A percentile compares a stretch with the other conserved stretches of the same genome.
These are phyloP conservation scores for Morpho helenor DNA, from an alignment of 2,888 invertebrate species.

Conservation along the genomic window DNA sequence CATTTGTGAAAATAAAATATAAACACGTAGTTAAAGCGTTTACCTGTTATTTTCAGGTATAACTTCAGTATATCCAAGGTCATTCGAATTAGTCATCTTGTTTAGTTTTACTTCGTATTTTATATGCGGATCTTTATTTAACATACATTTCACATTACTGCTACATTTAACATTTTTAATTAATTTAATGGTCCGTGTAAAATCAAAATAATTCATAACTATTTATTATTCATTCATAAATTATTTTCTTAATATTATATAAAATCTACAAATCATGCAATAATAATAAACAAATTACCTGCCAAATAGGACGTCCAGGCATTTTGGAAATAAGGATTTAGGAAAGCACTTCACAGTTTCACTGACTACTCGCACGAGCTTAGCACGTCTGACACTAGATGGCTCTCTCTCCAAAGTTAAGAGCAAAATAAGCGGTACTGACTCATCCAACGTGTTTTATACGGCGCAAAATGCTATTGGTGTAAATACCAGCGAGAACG, in stretches of 20 bases:
- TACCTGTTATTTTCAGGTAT: slow-evolving; percentile 49
- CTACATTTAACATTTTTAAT: background rate
- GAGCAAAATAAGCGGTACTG: slow-evolving; percentile 72
- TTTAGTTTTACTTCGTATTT: slow-evolving; percentile 1
- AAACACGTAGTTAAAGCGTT: slow-evolving; percentile 11
- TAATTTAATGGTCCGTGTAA: slow-evolving; percentile 5
- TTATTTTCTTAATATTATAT: too few species aligned
- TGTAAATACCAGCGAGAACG: slow-evolving; percentile 66
- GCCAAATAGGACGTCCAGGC: slow-evolving; percentile 89
- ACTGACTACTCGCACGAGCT: slow-evolving; percentile 51
- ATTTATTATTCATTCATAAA: too few species aligned
- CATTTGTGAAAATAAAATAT: slow-evolving; percentile 11
- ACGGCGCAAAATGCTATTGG: slow-evolving; percentile 57
- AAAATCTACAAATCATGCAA: too few species aligned
- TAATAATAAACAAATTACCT: slow-evolving; percentile 63
- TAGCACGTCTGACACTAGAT: slow-evolving; percentile 64
- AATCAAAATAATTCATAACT: too few species aligned
- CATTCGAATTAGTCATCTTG: slow-evolving; percentile 34
- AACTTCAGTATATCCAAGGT: slow-evolving; percentile 33
- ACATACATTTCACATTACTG: background rate
- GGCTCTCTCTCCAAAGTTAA: slow-evolving; percentile 73
- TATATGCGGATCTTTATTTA: too few species aligned
- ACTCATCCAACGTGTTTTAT: slow-evolving; percentile 76
- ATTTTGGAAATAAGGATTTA: slow-evolving; percentile 61
- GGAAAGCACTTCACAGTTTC: slow-evolving; percentile 50